Evolutionary conservation across 2,113 vertebrate species (phyloP), one percentile per base, ranked within the genome.

Genomic region (Platichthys flesus): DNA sequence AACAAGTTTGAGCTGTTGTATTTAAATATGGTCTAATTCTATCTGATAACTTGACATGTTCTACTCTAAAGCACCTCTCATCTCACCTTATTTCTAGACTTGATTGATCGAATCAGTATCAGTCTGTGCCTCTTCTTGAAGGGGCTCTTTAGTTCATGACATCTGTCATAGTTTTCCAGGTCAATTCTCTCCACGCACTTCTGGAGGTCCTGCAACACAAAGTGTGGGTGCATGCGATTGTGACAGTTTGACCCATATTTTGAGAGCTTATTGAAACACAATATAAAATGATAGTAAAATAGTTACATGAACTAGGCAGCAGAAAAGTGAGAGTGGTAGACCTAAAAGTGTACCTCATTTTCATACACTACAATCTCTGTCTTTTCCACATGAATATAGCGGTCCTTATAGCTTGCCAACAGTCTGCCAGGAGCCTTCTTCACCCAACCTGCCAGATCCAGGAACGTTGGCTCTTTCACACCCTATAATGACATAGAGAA

Each of bases 111-210:
- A 60, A 97, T 95, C 73, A 99, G 91, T 80, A 97, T 93, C 88
- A 99, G 95, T 71, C 96, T 95, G 84, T 97, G 95, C 87, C 95
- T 99, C 91, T 92, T 96, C 63, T 93, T 97, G 10, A 98, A 95
- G 3, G 95, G 82, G 0, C 94, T 96, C 52, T 95, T 96, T 63
- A 98, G 77, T 67, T 98, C 98, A 59, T 96, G 96, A 85, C 98
- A 99, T 62, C 93, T 95, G 26, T 98, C 96, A 20, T 96, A 99
- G 91, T 95, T 97, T 68, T 96, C 95, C 88, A 99, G 93, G 81
- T 98, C 96, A 75, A 98, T 81, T 0, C 94, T 96, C 91, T 99
- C 97, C 52, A 97, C 76, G 83, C 95, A 97, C 73, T 94, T 98
- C 88, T 96, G 92, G 71, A 96, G 93, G 2, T 97, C 96, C 98